Percentiles rank a stretch among this genome's conserved stretches.
Conservation (phyloP, 2,888 invertebrate genomes). For the Leptinotarsa peninsularis region DNA sequence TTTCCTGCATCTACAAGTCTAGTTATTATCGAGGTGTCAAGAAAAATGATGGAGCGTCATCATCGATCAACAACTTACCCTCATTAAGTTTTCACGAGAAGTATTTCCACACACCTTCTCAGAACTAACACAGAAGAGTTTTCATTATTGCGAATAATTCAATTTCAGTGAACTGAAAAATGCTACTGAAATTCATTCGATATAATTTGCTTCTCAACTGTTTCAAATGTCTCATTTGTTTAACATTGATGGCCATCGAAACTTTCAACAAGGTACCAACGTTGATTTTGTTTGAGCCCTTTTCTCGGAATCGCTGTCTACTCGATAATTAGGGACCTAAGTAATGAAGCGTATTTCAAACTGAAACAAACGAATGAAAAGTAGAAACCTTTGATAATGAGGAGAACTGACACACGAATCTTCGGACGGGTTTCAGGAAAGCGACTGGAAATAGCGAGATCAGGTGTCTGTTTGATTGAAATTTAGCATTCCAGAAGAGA, state of each 20-base stretch:
- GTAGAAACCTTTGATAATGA: background rate
- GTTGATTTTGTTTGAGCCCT: background rate
- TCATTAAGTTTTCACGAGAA: background rate
- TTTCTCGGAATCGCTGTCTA: background rate
- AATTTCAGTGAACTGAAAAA: background rate
- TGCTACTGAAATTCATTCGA: no score
- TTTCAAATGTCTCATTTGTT: no score
- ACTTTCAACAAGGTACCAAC: background rate
- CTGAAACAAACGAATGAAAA: background rate
- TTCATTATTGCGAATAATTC: background rate
- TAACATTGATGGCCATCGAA: no score
- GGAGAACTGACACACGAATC: background rate
- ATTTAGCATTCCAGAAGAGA: background rate
- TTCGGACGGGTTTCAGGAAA: no score
- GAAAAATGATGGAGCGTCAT: slow-evolving; percentile 5
- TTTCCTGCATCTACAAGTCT: background rate
- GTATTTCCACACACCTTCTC: background rate
- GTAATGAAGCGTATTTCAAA: background rate
- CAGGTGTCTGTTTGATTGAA: background rate
- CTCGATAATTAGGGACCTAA: background rate
- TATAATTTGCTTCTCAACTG: no score
- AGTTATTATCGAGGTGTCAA: slow-evolving; percentile 3
- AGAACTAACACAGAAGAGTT: background rate
- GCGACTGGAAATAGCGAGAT: background rate
- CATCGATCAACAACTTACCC: background rate